Percentiles rank a stretch among this genome's conserved stretches.
phyloP scores from a whole-genome alignment of 2,113 vertebrate species.

The Rana temporaria region DNA sequence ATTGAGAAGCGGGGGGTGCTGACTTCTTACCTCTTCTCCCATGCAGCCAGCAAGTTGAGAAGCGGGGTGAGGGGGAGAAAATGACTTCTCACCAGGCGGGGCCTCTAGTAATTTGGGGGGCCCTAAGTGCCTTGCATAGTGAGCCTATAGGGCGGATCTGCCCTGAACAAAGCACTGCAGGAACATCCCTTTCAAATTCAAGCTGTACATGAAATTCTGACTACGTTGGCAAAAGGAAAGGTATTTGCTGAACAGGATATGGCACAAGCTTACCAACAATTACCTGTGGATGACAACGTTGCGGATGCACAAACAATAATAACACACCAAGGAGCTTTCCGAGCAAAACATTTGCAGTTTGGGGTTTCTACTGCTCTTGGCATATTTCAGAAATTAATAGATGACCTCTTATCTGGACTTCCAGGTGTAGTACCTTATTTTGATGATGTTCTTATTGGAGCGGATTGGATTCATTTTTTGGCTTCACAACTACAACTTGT shows the following conservation, averaged over 20 bases:
- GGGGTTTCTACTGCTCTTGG: conserved; percentile 18
- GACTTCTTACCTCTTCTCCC: no score
- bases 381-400: neutral
- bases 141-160: neutral
- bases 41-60: no score
- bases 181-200: neutral
- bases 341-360: conserved; percentile 19
- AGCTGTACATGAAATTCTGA: neutral
- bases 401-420: conserved; percentile 24
- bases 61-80: no score
- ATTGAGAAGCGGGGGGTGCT: no score
- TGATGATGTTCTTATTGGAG: conserved; percentile 20
- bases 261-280: conserved; percentile 19
- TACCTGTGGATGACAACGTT: no score
- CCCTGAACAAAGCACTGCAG: conserved; percentile 12
- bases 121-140: no score
- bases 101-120: no score
- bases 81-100: no score
- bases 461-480: neutral
- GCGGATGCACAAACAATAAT: fast-evolving
- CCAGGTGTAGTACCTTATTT: fast-evolving
- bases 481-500: conserved; percentile 4
- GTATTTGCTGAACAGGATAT: conserved; percentile 16
- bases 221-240: neutral
- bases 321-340: conserved; percentile 10